Evolutionary conservation across 2,888 invertebrate genomes (phyloP).

Genomic region (Clepsis dumicolana): DNA sequence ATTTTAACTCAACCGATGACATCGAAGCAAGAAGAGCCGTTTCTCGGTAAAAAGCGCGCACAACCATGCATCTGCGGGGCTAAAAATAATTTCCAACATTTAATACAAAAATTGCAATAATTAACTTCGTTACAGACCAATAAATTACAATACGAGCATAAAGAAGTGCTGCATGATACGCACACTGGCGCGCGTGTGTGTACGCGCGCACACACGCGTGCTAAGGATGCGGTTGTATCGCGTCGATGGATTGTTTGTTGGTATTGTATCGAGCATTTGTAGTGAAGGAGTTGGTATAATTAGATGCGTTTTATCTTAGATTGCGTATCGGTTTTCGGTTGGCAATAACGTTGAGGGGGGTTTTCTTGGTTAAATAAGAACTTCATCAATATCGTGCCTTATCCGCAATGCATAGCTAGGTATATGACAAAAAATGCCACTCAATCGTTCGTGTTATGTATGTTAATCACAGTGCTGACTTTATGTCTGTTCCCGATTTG

Average conservation of each 20-base stretch:
- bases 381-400: too few species aligned
- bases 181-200: slow-evolving; percentile 55
- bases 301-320: background rate
- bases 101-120: slow-evolving; percentile 87
- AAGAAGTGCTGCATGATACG: slow-evolving; percentile 81
- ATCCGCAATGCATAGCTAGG: too few species aligned
- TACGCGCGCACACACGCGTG: slow-evolving; percentile 50
- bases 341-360: too few species aligned
- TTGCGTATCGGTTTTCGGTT: background rate
- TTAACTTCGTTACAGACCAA: slow-evolving; percentile 86
- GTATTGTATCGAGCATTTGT: background rate
- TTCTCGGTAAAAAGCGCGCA: slow-evolving; percentile 66
- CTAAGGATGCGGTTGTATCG: slow-evolving; percentile 48
- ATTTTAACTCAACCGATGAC: slow-evolving; percentile 14
- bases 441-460: too few species aligned
- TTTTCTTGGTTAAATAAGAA: too few species aligned
- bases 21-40: slow-evolving; percentile 17
- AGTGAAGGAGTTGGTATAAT: background rate
- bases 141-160: slow-evolving; percentile 84
- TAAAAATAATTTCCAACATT: slow-evolving; percentile 86
- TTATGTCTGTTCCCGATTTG: too few species aligned
- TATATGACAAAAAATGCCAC: too few species aligned
- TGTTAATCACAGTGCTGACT: too few species aligned
- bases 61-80: slow-evolving; percentile 72
- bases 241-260: slow-evolving; percentile 39